phyloP scores from a whole-genome alignment of 2,113 vertebrate species.

The Hystrix cristata region DNA sequence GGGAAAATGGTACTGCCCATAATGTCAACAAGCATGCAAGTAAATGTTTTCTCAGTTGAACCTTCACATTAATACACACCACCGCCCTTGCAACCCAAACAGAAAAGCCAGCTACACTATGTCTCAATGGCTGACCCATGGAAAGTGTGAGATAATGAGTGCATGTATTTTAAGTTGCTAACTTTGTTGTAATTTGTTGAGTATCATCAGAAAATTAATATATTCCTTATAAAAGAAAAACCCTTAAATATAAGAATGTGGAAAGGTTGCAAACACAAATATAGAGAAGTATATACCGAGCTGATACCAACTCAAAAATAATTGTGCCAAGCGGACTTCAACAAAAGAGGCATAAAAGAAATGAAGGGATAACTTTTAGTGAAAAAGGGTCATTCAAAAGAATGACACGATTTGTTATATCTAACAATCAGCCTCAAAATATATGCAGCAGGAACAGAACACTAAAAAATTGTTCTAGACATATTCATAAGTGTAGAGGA shows the following conservation, averaged over 20 bases:
- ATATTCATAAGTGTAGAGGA: neutral
- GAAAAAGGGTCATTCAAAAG: neutral
- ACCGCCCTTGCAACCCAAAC: neutral
- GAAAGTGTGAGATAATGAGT: neutral
- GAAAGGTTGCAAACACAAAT: neutral
- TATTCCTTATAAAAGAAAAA: neutral
- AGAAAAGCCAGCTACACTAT: neutral
- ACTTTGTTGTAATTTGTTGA: neutral
- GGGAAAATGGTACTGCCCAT: neutral
- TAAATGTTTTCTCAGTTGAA: neutral
- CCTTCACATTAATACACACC: neutral
- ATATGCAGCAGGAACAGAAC: neutral
- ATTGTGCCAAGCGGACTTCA: neutral
- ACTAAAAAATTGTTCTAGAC: neutral
- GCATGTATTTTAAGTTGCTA: neutral
- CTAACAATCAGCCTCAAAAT: neutral
- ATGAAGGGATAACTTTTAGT: neutral
- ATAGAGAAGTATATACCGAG: neutral
- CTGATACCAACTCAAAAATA: neutral
- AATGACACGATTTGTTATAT: neutral
- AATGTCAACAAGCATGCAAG: neutral
- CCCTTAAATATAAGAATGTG: neutral
- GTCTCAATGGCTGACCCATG: neutral
- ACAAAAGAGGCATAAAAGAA: neutral
- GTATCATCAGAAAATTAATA: neutral